phyloP scores from a whole-genome alignment of 2,888 invertebrate genomes.

The Tachina lurida region DNA sequence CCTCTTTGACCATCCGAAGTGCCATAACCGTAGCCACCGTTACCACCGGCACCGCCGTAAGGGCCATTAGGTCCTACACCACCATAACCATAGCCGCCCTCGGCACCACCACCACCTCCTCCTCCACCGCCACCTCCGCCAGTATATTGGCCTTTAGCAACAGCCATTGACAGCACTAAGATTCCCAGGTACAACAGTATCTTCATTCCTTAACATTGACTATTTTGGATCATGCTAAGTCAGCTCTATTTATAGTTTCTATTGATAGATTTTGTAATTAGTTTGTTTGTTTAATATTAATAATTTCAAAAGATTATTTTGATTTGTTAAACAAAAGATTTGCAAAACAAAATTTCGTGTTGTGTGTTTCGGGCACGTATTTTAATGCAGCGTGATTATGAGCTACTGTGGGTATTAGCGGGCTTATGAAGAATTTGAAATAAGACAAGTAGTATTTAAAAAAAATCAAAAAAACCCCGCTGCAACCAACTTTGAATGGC shows the following conservation, averaged over 20 bases:
- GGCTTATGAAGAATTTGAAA: neutral
- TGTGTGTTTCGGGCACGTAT: neutral
- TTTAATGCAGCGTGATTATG: neutral
- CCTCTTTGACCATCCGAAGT: conserved; percentile 58
- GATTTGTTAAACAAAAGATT: neutral
- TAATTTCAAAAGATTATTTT: conserved; percentile 5
- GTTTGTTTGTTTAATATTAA: neutral
- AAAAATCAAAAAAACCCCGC: too few species aligned
- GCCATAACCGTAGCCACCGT: conserved; percentile 66
- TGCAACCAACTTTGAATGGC: too few species aligned
- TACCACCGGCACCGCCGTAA: conserved; percentile 69
- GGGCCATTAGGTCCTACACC: conserved; percentile 65
- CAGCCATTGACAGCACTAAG: neutral
- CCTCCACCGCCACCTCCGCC: conserved; percentile 62
- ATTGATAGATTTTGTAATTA: neutral
- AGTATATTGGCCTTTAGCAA: conserved; percentile 39
- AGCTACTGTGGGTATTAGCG: neutral
- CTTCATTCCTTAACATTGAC: conserved; percentile 40
- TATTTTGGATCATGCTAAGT: conserved; percentile 11
- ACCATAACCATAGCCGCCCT: conserved; percentile 64
- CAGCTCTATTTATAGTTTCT: conserved; percentile 51
- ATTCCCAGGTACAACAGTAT: conserved; percentile 9
- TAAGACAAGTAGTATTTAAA: neutral
- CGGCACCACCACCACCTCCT: conserved; percentile 56
- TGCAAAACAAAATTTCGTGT: neutral